phyloP scores from a whole-genome alignment of 2,888 invertebrate genomes.

The Pristionchus japonicus region DNA sequence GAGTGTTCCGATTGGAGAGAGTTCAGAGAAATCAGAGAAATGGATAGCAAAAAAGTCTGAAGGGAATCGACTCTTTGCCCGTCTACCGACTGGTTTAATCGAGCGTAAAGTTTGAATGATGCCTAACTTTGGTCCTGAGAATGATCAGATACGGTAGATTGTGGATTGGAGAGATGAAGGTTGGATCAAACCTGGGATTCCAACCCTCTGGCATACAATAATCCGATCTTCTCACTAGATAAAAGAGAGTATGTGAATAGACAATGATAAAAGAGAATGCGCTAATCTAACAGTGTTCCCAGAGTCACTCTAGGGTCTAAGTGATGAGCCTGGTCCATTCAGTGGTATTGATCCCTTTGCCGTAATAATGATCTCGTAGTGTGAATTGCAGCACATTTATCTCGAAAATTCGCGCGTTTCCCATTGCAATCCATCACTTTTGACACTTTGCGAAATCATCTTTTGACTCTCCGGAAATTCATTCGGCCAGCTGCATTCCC shows the following conservation, averaged over 20 bases:
- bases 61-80: conserved; percentile 21
- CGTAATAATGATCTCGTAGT: too few relatives aligned
- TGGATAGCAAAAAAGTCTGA: neutral
- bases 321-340: neutral
- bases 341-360: neutral
- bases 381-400: neutral
- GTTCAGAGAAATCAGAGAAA: neutral
- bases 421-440: conserved; percentile 42
- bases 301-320: neutral
- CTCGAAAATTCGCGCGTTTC: conserved; percentile 34
- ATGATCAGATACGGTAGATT: neutral
- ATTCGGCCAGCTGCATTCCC: conserved; percentile 37
- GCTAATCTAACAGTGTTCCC: neutral
- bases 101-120: conserved; percentile 23
- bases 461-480: neutral
- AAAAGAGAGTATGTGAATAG: neutral
- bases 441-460: neutral
- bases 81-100: conserved; percentile 34
- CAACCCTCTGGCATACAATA: neutral
- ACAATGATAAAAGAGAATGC: conserved; percentile 13
- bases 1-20: neutral
- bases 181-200: neutral
- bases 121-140: conserved; percentile 24
- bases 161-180: neutral
- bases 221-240: conserved; percentile 24